Base-by-base conservation (phyloP, 2,797 vertebrate species). In the Pseudomugil gertrudae region DNA sequence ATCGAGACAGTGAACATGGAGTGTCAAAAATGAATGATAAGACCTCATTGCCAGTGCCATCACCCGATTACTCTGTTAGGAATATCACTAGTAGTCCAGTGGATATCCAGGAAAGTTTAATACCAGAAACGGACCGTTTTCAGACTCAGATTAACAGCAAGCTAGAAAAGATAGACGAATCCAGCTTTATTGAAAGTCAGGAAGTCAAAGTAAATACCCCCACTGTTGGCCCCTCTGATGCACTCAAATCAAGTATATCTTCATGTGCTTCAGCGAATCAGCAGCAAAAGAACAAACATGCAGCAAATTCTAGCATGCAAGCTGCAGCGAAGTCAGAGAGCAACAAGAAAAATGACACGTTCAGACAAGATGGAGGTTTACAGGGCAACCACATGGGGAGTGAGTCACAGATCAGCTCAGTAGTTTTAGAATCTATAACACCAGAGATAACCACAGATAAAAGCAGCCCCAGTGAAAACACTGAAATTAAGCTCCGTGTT, bases 391-490 rank as follows among this genome's bases (percentile, higher is more conserved):
- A 21, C 56, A 55, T 61, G 38, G 47, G 62, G 21, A 59, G 33
- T 51, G 72, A 81, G 38, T 78, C 67, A 57, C 47, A 61, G 55
- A 6, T 26, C 13, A 66, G 78, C 17, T 43, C 59, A 64, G 47
- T 63, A 5, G 56, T 35, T 55, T 33, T 48, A 45, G 47, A 55
- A 50, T 47, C 53, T 40, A 2, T 53, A 29, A 65, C 24, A 38
- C 10, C 26, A 21, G 74, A 72, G 52, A 24, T 55, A 63, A 32
- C 17, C 27, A 66, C 59, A 69, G 66, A 77, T 62, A 48, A 62
- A 58, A 24, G 0, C 24, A 43, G 2, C 27, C 1, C 0, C 0
- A 4, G 9, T n/a, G 21, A 84, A 32, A 30, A 24, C 8, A 52
- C 35, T 26, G 30, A 72, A 48, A 9, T 10, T 33, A 29, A 61